Conservation (phyloP, 2,888 invertebrate genomes). For the Chalcis sispes region DNA sequence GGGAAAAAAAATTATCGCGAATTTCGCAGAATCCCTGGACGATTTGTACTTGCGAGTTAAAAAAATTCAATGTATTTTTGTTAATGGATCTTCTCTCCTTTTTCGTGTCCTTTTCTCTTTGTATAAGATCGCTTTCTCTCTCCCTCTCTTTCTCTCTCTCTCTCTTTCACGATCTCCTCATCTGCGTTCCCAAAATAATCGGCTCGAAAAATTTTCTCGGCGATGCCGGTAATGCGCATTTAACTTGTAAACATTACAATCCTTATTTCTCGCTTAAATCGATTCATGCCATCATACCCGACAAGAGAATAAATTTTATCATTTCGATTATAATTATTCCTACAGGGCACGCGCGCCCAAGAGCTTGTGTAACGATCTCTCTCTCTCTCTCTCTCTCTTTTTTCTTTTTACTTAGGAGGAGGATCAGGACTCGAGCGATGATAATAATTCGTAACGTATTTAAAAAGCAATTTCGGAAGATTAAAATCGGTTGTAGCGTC, state of each 20-base stretch:
- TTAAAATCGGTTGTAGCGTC: too few species aligned
- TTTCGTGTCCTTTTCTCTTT: background rate
- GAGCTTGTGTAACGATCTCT: too few species aligned
- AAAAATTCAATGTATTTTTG: constrained; percentile 37
- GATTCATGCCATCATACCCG: too few species aligned
- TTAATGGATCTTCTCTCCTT: constrained; percentile 44
- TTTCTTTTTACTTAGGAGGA: too few species aligned
- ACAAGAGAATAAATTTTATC: constrained; percentile 15
- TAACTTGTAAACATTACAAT: constrained; percentile 53
- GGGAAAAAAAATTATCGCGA: background rate
- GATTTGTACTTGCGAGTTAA: constrained; percentile 34
- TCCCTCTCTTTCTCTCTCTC: background rate
- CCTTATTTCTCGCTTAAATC: constrained; percentile 24
- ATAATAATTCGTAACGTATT: too few species aligned
- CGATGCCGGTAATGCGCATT: constrained; percentile 11
- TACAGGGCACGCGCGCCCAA: too few species aligned
- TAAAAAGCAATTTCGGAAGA: too few species aligned
- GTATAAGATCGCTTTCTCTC: too few species aligned
- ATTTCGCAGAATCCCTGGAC: constrained; percentile 29
- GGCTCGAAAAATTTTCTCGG: constrained; percentile 29
- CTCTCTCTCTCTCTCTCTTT: too few species aligned
- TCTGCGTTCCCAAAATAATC: constrained; percentile 38
- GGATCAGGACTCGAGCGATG: too few species aligned
- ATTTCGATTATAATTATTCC: too few species aligned
- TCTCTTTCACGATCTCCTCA: constrained; percentile 19